Evolutionary conservation across 2,888 invertebrate genomes (phyloP).

Genomic region (Orchesellides sinensis): DNA sequence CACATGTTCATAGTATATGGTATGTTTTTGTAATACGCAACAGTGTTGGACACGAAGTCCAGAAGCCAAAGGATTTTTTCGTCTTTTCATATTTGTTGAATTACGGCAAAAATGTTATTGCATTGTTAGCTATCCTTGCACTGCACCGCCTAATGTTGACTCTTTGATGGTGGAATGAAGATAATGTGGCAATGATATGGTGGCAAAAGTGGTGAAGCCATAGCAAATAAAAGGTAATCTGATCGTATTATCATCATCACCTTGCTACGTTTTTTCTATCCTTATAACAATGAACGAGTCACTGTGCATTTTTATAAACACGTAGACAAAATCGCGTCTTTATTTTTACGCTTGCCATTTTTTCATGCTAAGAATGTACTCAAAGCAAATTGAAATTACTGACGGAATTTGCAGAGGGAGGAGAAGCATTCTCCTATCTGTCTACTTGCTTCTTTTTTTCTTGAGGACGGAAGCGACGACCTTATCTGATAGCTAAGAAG

Average conservation of each 20-base stretch:
- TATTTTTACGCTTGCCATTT: neutral
- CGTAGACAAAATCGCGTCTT: no score
- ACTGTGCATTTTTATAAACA: neutral
- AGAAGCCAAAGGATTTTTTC: neutral
- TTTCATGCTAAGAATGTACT: neutral
- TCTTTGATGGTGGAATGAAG: neutral
- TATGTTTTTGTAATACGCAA: conserved; percentile 1
- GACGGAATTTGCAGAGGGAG: no score
- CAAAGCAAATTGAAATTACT: no score
- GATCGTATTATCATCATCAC: conserved; percentile 20
- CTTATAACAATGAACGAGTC: neutral
- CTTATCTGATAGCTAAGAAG: conserved; percentile 26
- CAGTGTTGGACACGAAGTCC: conserved; percentile 6
- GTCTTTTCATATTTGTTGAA: no score
- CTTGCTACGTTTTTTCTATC: neutral
- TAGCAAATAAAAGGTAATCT: conserved; percentile 30
- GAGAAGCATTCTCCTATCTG: no score
- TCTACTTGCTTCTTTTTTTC: conserved; percentile 5
- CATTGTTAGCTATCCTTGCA: no score
- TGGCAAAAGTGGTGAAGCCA: conserved; percentile 45
- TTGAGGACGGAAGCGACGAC: conserved; percentile 40
- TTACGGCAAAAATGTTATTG: no score
- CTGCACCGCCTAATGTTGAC: no score
- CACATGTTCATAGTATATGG: conserved; percentile 24
- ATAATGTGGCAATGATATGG: conserved; percentile 6